Base-by-base conservation (phyloP, 2,797 vertebrate species). In the Chelmon rostratus region DNA sequence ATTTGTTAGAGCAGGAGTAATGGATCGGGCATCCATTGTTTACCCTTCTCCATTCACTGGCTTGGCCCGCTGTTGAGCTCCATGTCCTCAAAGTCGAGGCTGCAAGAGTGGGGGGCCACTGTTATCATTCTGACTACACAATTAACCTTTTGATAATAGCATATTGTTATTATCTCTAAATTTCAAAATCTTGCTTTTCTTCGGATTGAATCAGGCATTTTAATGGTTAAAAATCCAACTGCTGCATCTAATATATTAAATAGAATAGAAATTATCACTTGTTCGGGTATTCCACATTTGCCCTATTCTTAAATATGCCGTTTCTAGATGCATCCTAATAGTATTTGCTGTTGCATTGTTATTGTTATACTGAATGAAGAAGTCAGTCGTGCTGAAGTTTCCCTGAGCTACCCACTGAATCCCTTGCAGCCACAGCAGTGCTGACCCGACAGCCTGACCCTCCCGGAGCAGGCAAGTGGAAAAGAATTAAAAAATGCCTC, bases 1-100 rank as follows among this genome's bases (percentile, higher is more conserved):
- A 93, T 95, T 95, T 94, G 93, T 94, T 94, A 92, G 90, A 91
- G 89, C 87, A 84, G 87, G 89, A 93, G 94, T 93, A 95, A 95
- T 95, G 90, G 94, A 94, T 92, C 91, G 77, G 77, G 75, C 85
- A 84, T 82, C 87, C 82, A 90, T 92, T 95, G 94, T 95, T 93
- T 94, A 91, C 91, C 88, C 83, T 89, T 90, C 85, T 78, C 83
- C 79, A 76, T 89, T 90, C 77, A 79, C 82, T 65, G 68, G 73
- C 71, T 77, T n/a, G 86, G 88, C 83, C 63, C 35, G 69, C 78
- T 85, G 74, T 85, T 35, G 64, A 90, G 85, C 77, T 85, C 73
- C 8, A 4, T 50, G 58, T 78, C 72, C 71, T 80, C 75, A 52
- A 63, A 77, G 25, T 63, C 25, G 8, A 59, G 57, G 68, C 57